Evolutionary conservation across 35 echinoderm and acorn worm genomes (phyloP), one percentile per base, ranked within the genome.

Genomic region (Anneissia japonica): DNA sequence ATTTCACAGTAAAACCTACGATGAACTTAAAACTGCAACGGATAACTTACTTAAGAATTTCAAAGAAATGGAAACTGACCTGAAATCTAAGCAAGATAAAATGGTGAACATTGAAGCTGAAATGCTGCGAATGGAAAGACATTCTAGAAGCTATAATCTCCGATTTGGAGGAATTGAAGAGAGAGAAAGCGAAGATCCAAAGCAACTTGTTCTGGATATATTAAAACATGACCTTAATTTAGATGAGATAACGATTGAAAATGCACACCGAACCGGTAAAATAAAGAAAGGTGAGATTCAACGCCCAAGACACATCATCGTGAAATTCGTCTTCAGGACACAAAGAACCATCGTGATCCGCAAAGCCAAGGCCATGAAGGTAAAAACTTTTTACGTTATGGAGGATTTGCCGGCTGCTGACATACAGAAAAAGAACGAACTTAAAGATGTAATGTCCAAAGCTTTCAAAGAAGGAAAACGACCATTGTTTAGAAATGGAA

Each of bases 91-190:
- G 4, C 55, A 75, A 37, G 51, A 26, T 23, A 64, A 64, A 6
- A 64, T 64, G 1, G 19, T 2, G 26, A 26, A 32, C 16, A 75
- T 85, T 0, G 37, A 36, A 75, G 83, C 33, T 36, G 83, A 21
- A 33, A 32, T 74, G 21, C 39, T 75, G 16, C 72, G 34, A 39
- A 23, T 73, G 31, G 81, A 83, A 30, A 39, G 81, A 33, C 41
- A 83, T 30, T 83, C 37, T 33, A 64, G 83, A 30, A 84, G 83
- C 46, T 84, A 37, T 38, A 73, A 84, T 35, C 37, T 84, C 31
- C 46, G 46, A 32, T 84, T 84, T 84, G 83, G 83, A 30, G 83
- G 46, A 56, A 84, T 84, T 36, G 0, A 28, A 33, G 83, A 84
- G 73, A 64, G 16, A 34, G 29, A 4, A 39, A 46, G 83, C 2